Base-by-base conservation (phyloP, 2,888 invertebrate species). In the Oxycera nigricornis region DNA sequence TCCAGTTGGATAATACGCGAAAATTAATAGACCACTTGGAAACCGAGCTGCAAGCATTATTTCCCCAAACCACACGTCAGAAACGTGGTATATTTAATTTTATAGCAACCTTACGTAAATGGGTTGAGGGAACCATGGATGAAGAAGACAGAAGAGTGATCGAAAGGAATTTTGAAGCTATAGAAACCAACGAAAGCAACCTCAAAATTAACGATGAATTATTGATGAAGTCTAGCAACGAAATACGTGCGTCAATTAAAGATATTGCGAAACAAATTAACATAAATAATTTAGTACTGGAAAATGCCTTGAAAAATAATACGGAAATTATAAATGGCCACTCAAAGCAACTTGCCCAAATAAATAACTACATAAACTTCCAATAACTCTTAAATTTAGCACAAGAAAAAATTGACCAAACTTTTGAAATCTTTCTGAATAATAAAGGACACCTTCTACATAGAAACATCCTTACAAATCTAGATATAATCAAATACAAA, bases 191-290 rank as follows among this genome's bases (percentile, higher is more conserved):
- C 17, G 31, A 17, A 61, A 61, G 3, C 6, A 61, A 17, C 17
- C 61, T 61, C 31, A 30, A 61, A 30, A n/a, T 31, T 28, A 61
- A 61, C n/a, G 61, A 61, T 2, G 31, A 61, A 31, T 28, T 28
- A 28, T 31, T 61, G 7, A 17, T 61, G 17, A 61, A 61, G 31
- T 17, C 61, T 2, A 61, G 20, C 31, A 61, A 61, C 26, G 61
- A 61, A 31, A 26, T 61, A 17, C 61, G 61, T 17, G 31, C 31
- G n/a, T 31, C 61, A 28, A 61, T 61, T 20, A 30, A 30, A 17
- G 61, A 61, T 31, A 61, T 61, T 14, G 30, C 31, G 20, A 61
- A 61, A 31, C 61, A 61, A 61, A 59, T 59, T 9, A 28, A 59
- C 17, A 59, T 28, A 59, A 59, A 59, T 28, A 59, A 59, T 59